Percentiles rank a stretch among this genome's conserved stretches.
phyloP scores from a whole-genome alignment of 1,140 invertebrate species.

The Pteromalus puparum region DNA sequence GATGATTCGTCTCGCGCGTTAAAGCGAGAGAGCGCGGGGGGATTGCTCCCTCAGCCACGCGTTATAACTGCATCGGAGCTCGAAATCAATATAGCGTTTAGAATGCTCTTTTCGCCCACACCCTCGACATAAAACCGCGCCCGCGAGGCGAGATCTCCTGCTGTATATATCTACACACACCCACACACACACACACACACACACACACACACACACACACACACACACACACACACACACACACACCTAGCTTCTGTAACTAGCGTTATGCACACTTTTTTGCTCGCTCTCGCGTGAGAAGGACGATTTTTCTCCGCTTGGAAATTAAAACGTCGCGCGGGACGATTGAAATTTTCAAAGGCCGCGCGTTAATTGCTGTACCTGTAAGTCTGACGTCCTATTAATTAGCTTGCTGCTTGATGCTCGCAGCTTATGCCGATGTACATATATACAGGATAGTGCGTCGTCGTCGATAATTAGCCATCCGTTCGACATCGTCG shows the following conservation, averaged over 20 bases:
- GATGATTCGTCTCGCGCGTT: background rate
- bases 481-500: background rate
- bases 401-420: too few relatives aligned
- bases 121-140: slow-evolving; percentile 4
- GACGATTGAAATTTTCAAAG: background rate
- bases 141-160: background rate
- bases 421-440: background rate
- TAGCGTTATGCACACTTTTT: too few relatives aligned
- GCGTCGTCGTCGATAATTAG: background rate
- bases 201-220: background rate
- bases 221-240: background rate
- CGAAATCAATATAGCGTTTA: slow-evolving; percentile 65
- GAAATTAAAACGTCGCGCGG: too few relatives aligned
- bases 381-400: too few relatives aligned
- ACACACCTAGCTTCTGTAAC: too few relatives aligned
- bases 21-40: background rate
- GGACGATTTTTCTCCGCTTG: background rate
- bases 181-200: background rate
- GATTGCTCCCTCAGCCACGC: slow-evolving; percentile 14
- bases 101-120: slow-evolving; percentile 55
- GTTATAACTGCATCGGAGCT: slow-evolving; percentile 33
- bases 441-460: too few relatives aligned
- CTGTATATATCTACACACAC: background rate
- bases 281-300: too few relatives aligned
- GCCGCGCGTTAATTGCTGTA: too few relatives aligned